Base-by-base conservation (phyloP, 2,797 vertebrate species). In the Hephaestus fuliginosus region DNA sequence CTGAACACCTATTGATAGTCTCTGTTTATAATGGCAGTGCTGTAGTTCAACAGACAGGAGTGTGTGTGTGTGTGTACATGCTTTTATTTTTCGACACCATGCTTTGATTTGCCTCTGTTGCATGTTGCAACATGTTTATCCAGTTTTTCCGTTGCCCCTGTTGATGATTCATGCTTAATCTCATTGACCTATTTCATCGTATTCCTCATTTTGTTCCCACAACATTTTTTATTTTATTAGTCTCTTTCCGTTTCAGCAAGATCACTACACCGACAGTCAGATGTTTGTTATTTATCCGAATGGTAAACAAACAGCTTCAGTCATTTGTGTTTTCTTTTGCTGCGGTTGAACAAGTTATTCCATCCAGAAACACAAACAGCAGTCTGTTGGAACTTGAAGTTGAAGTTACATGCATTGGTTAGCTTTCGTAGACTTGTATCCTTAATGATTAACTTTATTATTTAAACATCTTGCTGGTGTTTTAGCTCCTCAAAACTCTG, bases 301-400 rank as follows among this genome's bases (percentile, higher is more conserved):
- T 58, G 39, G 62, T 63, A 61, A 85, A 82, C 57, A 78, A 57
- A 51, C 36, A 49, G 33, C 33, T 57, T 61, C 33, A 67, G 30
- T 48, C 44, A 22, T 25, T 33, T 33, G 33, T 57, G 22, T 60
- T 68, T 83, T 20, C 20, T 48, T 73, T 77, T 60, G 70, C 62
- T 67, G 77, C 49, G 80, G 75, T 76, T 67, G 22, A 66, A 55
- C 56, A 56, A 67, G 43, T 83, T 82, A 65, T 84, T 80, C 58
- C 70, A 53, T 66, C 79, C 62, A 81, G 70, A 82, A 82, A 78
- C 65, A 61, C 64, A 83, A 74, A 79, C 75, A 63, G 28, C 56
- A 57, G 60, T 56, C 13, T 74, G 58, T 51, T 62, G 53, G 63
- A 36, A 28, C 69, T 79, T 72, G 25, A 74, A 36, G 43, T 70